A percentile compares a stretch with the other conserved stretches of the same genome.
Evolutionary conservation across 1,140 invertebrate genomes (phyloP).

Genomic region (Panonychus citri): DNA sequence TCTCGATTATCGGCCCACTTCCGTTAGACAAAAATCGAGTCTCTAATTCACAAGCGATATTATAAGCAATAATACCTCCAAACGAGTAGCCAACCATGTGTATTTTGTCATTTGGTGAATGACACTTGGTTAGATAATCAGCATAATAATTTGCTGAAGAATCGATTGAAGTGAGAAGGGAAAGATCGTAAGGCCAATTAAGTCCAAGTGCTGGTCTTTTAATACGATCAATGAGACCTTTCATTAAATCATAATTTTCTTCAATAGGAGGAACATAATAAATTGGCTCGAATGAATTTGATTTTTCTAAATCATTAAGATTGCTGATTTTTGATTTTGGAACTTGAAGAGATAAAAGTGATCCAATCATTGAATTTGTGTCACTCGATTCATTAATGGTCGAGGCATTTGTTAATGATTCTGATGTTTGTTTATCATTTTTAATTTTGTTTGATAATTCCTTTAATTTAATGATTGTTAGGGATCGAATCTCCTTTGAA

Average conservation of each 20-base stretch:
- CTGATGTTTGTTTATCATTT: background rate
- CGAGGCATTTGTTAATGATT: background rate
- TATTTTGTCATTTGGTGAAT: slow-evolving; percentile 31
- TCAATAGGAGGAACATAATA: slow-evolving; percentile 11
- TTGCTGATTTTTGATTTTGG: background rate
- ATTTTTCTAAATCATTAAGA: background rate
- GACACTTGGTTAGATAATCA: background rate
- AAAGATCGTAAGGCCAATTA: background rate
- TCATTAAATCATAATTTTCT: slow-evolving; percentile 26
- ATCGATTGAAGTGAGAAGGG: background rate
- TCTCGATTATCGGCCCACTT: background rate
- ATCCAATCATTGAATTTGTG: background rate
- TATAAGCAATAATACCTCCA: slow-evolving; percentile 68
- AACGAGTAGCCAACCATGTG: slow-evolving; percentile 76
- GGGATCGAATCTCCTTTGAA: slow-evolving; percentile 7
- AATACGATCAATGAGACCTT: slow-evolving; percentile 33
- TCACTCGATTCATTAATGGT: background rate
- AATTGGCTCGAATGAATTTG: slow-evolving; percentile 4
- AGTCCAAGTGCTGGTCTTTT: slow-evolving; percentile 1
- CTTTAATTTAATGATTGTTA: slow-evolving; percentile 3
- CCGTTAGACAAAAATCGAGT: too few relatives aligned
- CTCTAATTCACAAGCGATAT: slow-evolving; percentile 43
- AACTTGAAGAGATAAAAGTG: background rate
- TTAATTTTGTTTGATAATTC: background rate
- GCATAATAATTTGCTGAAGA: background rate